Conservation (phyloP, 1,140 invertebrate genomes). For the Drosophila kurseongensis region DNA sequence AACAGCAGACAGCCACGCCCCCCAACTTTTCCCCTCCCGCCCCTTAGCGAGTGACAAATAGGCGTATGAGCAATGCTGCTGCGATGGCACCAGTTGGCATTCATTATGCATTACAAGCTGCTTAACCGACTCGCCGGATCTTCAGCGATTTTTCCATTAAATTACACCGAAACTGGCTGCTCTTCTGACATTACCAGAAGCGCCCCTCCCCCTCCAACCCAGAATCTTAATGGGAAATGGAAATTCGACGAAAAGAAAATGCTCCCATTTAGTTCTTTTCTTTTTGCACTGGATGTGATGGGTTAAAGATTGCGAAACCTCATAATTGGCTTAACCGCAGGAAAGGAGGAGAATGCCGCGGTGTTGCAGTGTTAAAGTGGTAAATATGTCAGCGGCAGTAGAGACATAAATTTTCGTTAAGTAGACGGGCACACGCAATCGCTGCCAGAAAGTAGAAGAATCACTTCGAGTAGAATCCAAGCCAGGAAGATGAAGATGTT, state of each 20-base stretch:
- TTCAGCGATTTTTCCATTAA: conserved; percentile 74
- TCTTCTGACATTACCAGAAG: conserved; percentile 36
- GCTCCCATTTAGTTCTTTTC: conserved; percentile 6
- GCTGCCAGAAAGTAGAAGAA: conserved; percentile 30
- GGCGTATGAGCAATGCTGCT: conserved; percentile 60
- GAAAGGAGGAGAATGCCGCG: background rate
- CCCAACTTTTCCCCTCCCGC: background rate
- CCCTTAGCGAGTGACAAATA: conserved; percentile 59
- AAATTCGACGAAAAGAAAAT: conserved; percentile 29
- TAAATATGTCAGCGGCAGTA: conserved; percentile 81
- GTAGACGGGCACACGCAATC: conserved; percentile 79
- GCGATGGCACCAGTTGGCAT: conserved; percentile 59
- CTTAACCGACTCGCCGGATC: conserved; percentile 22
- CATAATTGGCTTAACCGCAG: conserved; percentile 36
- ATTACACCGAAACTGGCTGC: conserved; percentile 62
- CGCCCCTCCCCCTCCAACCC: background rate
- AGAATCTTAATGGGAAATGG: conserved; percentile 46
- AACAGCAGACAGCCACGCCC: conserved; percentile 36
- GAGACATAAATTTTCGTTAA: conserved; percentile 79
- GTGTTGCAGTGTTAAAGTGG: conserved; percentile 70
- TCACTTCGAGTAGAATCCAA: conserved; percentile 20
- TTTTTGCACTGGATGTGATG: background rate
- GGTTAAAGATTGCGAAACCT: conserved; percentile 25
- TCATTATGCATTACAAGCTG: conserved; percentile 75
- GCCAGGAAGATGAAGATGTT: background rate